Percentiles rank a stretch among this genome's conserved stretches.
Evolutionary conservation across 2,888 invertebrate species (phyloP).

Genomic region (Nomada ruficornis): DNA sequence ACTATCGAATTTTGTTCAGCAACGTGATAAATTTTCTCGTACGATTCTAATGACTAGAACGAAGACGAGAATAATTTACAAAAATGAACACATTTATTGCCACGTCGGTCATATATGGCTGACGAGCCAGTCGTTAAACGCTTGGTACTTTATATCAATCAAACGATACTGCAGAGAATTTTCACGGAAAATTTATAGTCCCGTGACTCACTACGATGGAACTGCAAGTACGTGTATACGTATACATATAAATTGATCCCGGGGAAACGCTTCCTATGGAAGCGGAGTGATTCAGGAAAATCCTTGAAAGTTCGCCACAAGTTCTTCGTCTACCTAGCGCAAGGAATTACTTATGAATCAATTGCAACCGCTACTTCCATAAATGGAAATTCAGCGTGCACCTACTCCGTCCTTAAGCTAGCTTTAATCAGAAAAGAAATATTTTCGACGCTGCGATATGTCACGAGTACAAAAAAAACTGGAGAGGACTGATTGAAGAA

Average conservation of each 20-base stretch:
- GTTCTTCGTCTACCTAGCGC: neutral
- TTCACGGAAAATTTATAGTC: conserved; percentile 23
- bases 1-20: too few relatives aligned
- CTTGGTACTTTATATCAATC: too few relatives aligned
- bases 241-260: conserved; percentile 12
- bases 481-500: too few relatives aligned
- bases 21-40: too few relatives aligned
- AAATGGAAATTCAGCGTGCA: conserved; percentile 49
- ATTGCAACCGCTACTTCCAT: conserved; percentile 46
- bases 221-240: neutral
- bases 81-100: too few relatives aligned
- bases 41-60: too few relatives aligned
- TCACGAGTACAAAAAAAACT: too few relatives aligned
- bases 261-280: conserved; percentile 34
- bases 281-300: conserved; percentile 55
- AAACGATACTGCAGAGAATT: neutral
- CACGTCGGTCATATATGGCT: too few relatives aligned
- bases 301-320: conserved; percentile 51
- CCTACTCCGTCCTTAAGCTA: conserved; percentile 25
- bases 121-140: neutral
- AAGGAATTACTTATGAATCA: conserved; percentile 64
- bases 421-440: neutral
- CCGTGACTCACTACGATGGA: neutral
- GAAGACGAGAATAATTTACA: too few relatives aligned
- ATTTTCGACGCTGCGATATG: too few relatives aligned